A percentile compares a stretch with the other conserved stretches of the same genome.
These are phyloP conservation scores for Chinchilla lanigera DNA, from an alignment of 2,113 vertebrate species.

Conservation along the genomic window DNA sequence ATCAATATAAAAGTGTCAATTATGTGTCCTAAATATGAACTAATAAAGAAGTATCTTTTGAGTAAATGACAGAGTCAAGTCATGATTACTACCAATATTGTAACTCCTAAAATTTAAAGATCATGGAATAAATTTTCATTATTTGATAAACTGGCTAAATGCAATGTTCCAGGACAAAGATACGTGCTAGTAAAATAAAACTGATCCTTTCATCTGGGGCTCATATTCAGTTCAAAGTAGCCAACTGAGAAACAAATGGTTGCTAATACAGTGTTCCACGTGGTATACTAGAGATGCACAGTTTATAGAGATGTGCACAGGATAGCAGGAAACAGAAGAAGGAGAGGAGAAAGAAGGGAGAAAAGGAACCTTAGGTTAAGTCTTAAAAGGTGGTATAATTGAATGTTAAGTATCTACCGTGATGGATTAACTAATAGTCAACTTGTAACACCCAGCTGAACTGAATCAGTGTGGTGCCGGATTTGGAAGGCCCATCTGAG, in stretches of 20 bases:
- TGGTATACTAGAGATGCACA: not conserved
- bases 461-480: not conserved
- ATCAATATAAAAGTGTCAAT: not conserved
- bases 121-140: not conserved
- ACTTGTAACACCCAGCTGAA: not conserved
- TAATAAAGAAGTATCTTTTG: not conserved
- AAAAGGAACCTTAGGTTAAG: not conserved
- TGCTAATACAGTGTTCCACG: not conserved
- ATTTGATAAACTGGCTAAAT: not conserved
- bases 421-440: not conserved
- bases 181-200: not conserved
- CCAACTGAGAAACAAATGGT: not conserved
- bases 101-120: not conserved
- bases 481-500: not conserved
- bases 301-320: not conserved
- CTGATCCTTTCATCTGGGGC: not conserved
- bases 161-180: not conserved
- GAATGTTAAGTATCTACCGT: not conserved
- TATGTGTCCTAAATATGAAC: not conserved
- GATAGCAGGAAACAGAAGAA: not conserved
- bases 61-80: not conserved
- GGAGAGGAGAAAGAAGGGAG: rapidly evolving
- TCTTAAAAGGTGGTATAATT: not conserved
- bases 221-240: not conserved
- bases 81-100: not conserved